A percentile compares a stretch with the other conserved stretches of the same genome.
Conservation (phyloP, 2,113 vertebrate genomes). For the Myotis davidii region DNA sequence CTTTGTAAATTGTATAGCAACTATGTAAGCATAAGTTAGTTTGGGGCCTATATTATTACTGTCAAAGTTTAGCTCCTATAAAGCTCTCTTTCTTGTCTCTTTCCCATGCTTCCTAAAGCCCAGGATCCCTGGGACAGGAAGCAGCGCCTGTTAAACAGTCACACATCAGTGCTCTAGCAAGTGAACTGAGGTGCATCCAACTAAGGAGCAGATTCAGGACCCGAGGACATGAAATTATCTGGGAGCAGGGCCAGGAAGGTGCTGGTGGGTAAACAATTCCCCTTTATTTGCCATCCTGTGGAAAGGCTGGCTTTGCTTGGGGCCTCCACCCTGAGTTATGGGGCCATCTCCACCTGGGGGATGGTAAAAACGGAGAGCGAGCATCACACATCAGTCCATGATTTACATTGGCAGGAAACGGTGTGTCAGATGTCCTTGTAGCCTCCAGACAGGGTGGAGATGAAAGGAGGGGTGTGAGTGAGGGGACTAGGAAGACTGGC, state of each 20-base stretch:
- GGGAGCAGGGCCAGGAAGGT: constrained; percentile 67
- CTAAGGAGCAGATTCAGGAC: constrained; percentile 59
- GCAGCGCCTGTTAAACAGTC: constrained; percentile 62
- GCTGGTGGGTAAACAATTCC: constrained; percentile 47
- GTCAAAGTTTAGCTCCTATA: constrained; percentile 56
- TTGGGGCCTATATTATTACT: constrained; percentile 42
- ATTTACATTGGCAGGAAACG: constrained; percentile 62
- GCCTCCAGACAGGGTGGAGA: constrained; percentile 56
- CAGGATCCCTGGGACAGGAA: constrained; percentile 64
- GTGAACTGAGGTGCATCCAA: constrained; percentile 67
- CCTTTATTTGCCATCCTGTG: constrained; percentile 11
- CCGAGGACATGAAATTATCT: constrained; percentile 58
- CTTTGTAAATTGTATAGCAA: constrained; percentile 63
- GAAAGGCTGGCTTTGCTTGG: constrained; percentile 45
- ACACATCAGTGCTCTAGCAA: constrained; percentile 63
- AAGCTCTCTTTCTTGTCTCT: constrained; percentile 71
- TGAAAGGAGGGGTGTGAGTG: constrained; percentile 6
- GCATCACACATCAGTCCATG: constrained; percentile 4
- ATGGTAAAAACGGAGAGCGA: constrained; percentile 41
- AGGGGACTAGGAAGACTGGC: not conserved
- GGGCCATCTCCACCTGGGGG: constrained; percentile 20
- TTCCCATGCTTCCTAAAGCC: constrained; percentile 60
- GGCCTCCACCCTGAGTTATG: constrained; percentile 32
- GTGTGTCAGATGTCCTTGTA: constrained; percentile 49
- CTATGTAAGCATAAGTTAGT: constrained; percentile 35